Percentiles rank a stretch among this genome's conserved stretches.
These are phyloP conservation scores for Lota lota DNA, from an alignment of 2,113 vertebrate species.

Conservation along the genomic window DNA sequence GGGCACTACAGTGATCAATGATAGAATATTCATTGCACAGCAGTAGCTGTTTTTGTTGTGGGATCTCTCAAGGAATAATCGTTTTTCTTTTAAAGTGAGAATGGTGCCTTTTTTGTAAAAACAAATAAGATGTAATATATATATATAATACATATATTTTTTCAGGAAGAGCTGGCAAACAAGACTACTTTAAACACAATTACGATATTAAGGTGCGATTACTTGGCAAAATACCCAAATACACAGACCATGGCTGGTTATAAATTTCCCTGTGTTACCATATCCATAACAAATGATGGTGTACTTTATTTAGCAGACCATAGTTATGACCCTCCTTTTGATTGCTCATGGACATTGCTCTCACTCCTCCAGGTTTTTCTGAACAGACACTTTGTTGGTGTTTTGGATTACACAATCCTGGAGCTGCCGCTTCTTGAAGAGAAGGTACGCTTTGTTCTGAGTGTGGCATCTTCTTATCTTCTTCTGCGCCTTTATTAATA, in stretches of 20 bases:
- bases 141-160: neutral
- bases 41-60: no score
- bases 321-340: neutral
- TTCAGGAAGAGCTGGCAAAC: neutral
- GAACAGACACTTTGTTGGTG: conserved; percentile 76
- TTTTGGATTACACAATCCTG: conserved; percentile 76
- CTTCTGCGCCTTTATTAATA: no score
- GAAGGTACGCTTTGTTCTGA: conserved; percentile 64
- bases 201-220: neutral
- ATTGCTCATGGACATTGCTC: neutral
- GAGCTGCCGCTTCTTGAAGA: conserved; percentile 74
- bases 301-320: neutral
- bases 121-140: neutral
- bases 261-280: neutral
- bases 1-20: no score
- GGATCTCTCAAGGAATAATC: no score
- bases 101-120: no score
- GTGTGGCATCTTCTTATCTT: no score
- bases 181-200: neutral
- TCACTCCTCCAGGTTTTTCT: conserved; percentile 78
- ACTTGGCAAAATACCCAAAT: neutral
- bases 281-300: neutral
- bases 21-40: no score
- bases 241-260: neutral
- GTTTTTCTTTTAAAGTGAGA: no score